phyloP scores from a whole-genome alignment of 2,113 vertebrate species.

The Jaculus jaculus region DNA sequence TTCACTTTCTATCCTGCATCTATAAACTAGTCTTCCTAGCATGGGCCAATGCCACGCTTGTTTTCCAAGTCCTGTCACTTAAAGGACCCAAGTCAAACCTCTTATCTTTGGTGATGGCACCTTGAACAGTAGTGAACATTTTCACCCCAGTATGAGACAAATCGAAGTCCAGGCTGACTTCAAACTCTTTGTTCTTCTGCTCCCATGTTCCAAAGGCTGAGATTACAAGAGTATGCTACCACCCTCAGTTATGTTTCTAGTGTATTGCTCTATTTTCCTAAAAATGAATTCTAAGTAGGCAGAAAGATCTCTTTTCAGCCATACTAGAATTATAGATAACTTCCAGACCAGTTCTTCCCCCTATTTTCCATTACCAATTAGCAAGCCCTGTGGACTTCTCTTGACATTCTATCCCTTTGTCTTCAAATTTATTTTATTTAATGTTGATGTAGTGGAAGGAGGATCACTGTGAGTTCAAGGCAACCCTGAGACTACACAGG shows the following conservation, averaged over 20 bases:
- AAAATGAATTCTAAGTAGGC: not conserved
- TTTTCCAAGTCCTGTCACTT: not conserved
- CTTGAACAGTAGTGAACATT: not conserved
- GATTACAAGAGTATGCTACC: not conserved
- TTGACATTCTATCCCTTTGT: not conserved
- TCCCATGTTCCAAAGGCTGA: not conserved
- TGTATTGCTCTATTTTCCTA: not conserved
- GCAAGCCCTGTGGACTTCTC: not conserved
- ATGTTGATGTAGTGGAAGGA: too few species aligned
- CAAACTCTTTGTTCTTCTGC: not conserved
- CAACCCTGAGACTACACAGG: too few species aligned
- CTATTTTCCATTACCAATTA: not conserved
- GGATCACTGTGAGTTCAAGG: too few species aligned
- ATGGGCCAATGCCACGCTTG: not conserved
- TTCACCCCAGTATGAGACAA: not conserved
- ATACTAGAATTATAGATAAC: not conserved
- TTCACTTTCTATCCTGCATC: not conserved
- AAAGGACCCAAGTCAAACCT: not conserved
- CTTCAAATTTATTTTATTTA: too few species aligned
- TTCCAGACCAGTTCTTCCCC: not conserved
- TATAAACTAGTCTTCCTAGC: not conserved
- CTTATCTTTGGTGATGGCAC: not conserved
- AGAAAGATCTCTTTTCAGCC: not conserved
- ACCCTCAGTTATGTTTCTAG: not conserved
- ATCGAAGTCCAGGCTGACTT: not conserved